Evolutionary conservation across 2,888 invertebrate species (phyloP), one percentile per base, ranked within the genome.

Genomic region (Cremastinae sp.): DNA sequence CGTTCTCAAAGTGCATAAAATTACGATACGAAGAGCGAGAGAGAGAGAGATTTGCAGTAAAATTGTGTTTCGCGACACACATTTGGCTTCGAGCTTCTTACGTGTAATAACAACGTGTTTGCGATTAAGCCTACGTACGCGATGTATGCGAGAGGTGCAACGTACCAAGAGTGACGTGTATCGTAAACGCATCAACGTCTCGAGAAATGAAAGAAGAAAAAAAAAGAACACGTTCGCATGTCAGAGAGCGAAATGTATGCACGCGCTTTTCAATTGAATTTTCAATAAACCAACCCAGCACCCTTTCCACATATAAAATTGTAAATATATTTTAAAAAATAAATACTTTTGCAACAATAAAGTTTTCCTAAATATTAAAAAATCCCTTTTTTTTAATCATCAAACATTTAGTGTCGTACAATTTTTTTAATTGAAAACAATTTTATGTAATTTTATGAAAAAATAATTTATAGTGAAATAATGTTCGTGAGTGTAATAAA

Each of bases 1-100:
- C 84, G 87, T 81, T 76, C 78, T 82, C 78, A 84, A 34, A 84
- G 82, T 84, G 88, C 86, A 88, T 89, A 87, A 87, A 88, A 88
- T 88, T 87, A 88, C 86, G 85, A 88, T 86, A 84, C 80, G 81
- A 53, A 54, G 34, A 18, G 56, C 51, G 36, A 53, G 59, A 65
- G 59, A 65, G 70, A 43, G 53, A 53, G 64, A 66, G 49, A 62
- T 10, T 28, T 18, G 9, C 28, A 28, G 54, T 22, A 20, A 61
- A 28, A 28, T 28, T 28, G 62, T 54, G 45, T 18, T 43, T n/a
- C 66, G 36, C 34, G 68, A 49, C 66, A 36, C 56, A 64, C 53
- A 28, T 28, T 59, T 28, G 34, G 36, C 47, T 20, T 41, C 8
- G n/a, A 28, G 14, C 34, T 49, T 75, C 78, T 59, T 61, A 78